Evolutionary conservation across 2,888 invertebrate species (phyloP).

Genomic region (Sphecodes monilicornis): DNA sequence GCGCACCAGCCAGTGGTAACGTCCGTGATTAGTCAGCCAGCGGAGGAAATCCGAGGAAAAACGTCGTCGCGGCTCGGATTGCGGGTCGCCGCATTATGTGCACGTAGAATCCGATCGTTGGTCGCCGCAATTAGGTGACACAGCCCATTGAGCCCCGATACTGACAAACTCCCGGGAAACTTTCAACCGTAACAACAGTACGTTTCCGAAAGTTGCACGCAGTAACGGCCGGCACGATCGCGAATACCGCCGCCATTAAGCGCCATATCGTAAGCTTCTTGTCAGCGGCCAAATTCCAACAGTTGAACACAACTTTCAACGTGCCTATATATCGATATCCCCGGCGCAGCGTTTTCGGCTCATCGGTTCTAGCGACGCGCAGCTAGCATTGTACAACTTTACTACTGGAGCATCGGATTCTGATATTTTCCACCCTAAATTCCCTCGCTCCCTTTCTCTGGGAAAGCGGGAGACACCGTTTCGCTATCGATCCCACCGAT

Average conservation of each 20-base stretch:
- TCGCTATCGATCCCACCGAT: not conserved
- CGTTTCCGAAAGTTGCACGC: conserved; percentile 45
- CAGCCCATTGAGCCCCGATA: conserved; percentile 57
- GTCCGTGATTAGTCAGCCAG: conserved; percentile 24
- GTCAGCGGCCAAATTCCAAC: conserved; percentile 51
- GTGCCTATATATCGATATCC: conserved; percentile 18
- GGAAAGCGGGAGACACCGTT: not conserved
- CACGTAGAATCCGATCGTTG: conserved; percentile 41
- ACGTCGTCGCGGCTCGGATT: conserved; percentile 14
- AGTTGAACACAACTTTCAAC: conserved; percentile 35
- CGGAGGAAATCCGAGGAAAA: conserved; percentile 5
- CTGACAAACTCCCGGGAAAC: conserved; percentile 55
- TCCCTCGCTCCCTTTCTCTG: not conserved
- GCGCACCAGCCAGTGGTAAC: conserved; percentile 12
- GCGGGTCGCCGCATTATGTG: conserved; percentile 39
- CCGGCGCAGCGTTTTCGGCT: conserved; percentile 5
- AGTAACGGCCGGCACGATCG: conserved; percentile 29
- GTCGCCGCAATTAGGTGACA: conserved; percentile 54
- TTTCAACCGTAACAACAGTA: conserved; percentile 43
- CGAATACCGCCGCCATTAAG: conserved; percentile 45
- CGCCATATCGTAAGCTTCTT: conserved; percentile 52
- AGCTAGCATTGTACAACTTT: conserved; percentile 2
- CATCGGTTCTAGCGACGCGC: conserved; percentile 26
- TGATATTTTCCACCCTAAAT: not conserved
- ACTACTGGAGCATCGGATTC: not conserved